Conservation (phyloP, 2,797 vertebrate species). For the Harpagifer antarcticus region DNA sequence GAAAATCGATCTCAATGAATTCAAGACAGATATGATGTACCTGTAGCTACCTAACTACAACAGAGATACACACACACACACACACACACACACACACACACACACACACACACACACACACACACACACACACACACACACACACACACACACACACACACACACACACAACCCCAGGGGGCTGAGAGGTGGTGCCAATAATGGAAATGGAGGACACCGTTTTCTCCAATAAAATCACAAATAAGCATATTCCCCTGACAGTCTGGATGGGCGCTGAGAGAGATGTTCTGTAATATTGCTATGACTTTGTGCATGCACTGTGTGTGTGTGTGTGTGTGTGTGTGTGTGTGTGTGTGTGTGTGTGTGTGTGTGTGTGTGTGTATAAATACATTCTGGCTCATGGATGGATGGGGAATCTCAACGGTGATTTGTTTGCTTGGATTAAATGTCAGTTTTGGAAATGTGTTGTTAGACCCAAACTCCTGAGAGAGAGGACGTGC, state of each 20-base stretch:
- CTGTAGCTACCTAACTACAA: conserved; percentile 14
- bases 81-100: not conserved
- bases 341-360: conserved; percentile 37
- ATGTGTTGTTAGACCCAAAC: conserved; percentile 80
- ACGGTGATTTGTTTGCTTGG: conserved; percentile 85
- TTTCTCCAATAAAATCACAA: conserved; percentile 79
- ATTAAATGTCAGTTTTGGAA: conserved; percentile 87
- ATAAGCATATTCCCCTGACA: conserved; percentile 80
- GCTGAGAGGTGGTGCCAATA: conserved; percentile 66
- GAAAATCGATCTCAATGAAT: conserved; percentile 49
- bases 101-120: not conserved
- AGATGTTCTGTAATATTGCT: conserved; percentile 61
- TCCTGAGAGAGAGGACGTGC: conserved; percentile 51
- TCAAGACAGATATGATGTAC: conserved; percentile 32
- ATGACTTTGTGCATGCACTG: conserved; percentile 42
- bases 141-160: not conserved
- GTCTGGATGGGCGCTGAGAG: conserved; percentile 60
- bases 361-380: conserved; percentile 36
- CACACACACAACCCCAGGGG: conserved; percentile 33
- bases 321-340: conserved; percentile 50
- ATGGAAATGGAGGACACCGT: conserved; percentile 77
- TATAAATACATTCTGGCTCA: conserved; percentile 65
- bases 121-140: not conserved
- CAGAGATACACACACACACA: conserved; percentile 2
- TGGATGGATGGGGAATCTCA: conserved; percentile 74